Conservation (phyloP, 2,888 invertebrate genomes). For the Caenorhabditis sp. region DNA sequence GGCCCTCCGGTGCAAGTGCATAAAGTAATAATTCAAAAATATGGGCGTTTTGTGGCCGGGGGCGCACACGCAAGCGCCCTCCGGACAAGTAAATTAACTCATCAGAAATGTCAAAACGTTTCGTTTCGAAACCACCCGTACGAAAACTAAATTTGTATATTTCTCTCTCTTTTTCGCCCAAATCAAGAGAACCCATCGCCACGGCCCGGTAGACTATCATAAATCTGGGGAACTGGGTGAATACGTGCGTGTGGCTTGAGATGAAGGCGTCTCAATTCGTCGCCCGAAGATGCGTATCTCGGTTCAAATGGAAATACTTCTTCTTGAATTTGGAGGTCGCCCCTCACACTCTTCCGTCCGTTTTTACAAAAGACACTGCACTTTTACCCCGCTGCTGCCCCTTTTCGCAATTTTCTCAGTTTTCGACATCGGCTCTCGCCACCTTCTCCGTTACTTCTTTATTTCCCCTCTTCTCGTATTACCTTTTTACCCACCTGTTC, state of each 20-base stretch:
- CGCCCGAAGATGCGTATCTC: conserved; percentile 36
- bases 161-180: not conserved
- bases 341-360: not conserved
- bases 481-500: conserved; percentile 14
- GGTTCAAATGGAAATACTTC: conserved; percentile 27
- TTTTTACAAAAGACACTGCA: not conserved
- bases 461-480: not conserved
- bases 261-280: conserved; percentile 8
- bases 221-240: conserved; percentile 51
- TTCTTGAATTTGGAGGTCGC: conserved; percentile 43
- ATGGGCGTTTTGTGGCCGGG: conserved; percentile 13
- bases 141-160: not conserved
- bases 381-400: not conserved
- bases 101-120: conserved; percentile 24
- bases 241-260: conserved; percentile 1
- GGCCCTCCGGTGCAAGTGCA: not conserved
- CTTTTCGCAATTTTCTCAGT: not conserved
- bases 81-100: conserved; percentile 44
- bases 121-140: conserved; percentile 34
- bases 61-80: conserved; percentile 17
- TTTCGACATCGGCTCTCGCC: not conserved
- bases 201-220: conserved; percentile 11
- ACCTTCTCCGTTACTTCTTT: not conserved
- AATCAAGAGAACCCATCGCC: not conserved
- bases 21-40: conserved; percentile 42